Evolutionary conservation across 2,113 vertebrate genomes (phyloP).

Genomic region (Rallus limicola): DNA sequence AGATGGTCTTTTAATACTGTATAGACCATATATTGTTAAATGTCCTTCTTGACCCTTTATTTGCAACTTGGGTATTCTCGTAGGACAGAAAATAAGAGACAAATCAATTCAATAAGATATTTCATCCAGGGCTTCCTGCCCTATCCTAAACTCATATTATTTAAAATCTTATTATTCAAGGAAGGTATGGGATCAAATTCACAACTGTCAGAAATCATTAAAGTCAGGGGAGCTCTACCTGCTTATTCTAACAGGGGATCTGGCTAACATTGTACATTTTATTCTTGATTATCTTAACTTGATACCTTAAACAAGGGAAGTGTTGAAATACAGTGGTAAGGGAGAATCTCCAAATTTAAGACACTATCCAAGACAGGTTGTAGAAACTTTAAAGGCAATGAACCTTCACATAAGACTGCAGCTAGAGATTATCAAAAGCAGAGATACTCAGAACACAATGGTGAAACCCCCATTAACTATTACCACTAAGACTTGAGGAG

Average conservation of each 20-base stretch:
- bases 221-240: background rate
- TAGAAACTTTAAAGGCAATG: background rate
- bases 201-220: constrained; percentile 47
- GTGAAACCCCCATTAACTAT: rapidly evolving
- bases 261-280: background rate
- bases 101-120: constrained; percentile 67
- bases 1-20: constrained; percentile 76
- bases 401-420: background rate
- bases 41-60: constrained; percentile 66
- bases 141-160: constrained; percentile 37
- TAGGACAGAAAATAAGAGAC: constrained; percentile 53
- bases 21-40: constrained; percentile 61
- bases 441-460: background rate
- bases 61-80: constrained; percentile 72
- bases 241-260: background rate
- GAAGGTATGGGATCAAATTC: constrained; percentile 44
- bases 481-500: background rate
- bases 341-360: background rate
- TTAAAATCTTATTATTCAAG: constrained; percentile 67
- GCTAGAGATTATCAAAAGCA: background rate
- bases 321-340: background rate
- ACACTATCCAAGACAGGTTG: background rate
- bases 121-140: constrained; percentile 62
- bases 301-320: background rate
- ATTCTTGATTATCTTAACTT: background rate